Base-by-base conservation (phyloP, 2,113 vertebrate species). In the Hippocampus mohnikei region DNA sequence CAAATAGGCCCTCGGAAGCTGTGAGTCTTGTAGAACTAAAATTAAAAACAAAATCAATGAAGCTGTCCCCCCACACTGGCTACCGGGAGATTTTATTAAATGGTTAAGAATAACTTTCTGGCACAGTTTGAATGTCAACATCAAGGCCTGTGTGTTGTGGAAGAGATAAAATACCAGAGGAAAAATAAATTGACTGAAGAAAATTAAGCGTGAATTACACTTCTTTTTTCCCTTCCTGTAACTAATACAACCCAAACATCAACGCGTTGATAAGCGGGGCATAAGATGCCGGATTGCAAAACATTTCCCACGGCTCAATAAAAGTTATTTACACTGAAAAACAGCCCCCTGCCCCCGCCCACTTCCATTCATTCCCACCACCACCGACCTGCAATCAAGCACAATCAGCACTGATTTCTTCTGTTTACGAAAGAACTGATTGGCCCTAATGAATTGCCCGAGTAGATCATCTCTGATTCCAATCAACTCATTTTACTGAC, bases 391-490 rank as follows among this genome's bases (percentile, higher is more conserved):
- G 72, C 73, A 90, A 88, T 88, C 78, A 90, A 67, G 73, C 40
- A 48, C 73, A 86, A 88, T 87, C 84, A 85, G 67, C 61, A 66
- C 70, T 77, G 81, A 84, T 84, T 86, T 73, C 65, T 74, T 77
- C 70, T 75, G 75, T 88, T 84, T 81, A 77, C 55, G 20, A 62
- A 79, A 18, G 71, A 65, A 2, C 75, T 87, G 84, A 90, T 88
- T 87, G 77, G 75, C 66, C 44, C 73, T 78, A 83, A 83, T 90
- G 76, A 75, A 82, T 77, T 42, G 53, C 55, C 66, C 1, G 12
- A 76, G 70, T 65, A 70, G 62, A 79, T 81, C 50, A 81, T 79
- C 48, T 67, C 53, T 40, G 58, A 74, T 83, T 66, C 8, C 68
- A 84, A 70, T 80, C 48, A 3, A 71, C 69, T 20, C 13, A 72